These are phyloP conservation scores for Nannobrachium achirus DNA, from an alignment of 2,113 vertebrate genomes.

Conservation along the genomic window DNA sequence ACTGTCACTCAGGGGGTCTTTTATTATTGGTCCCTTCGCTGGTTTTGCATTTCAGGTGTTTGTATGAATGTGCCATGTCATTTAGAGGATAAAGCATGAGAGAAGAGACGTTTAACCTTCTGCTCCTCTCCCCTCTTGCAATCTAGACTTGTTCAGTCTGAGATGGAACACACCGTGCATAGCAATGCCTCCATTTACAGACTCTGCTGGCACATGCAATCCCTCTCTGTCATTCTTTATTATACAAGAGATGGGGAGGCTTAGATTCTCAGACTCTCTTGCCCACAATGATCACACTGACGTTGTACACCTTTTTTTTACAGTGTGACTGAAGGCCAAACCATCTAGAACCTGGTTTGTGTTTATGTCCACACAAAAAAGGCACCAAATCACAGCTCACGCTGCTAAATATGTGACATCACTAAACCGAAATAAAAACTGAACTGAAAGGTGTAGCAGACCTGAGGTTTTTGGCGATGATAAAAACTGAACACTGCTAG, in stretches of 20 bases:
- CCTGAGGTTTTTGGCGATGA: too few species aligned
- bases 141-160: conserved; percentile 71
- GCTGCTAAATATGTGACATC: too few species aligned
- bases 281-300: conserved; percentile 25
- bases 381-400: too few species aligned
- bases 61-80: conserved; percentile 67
- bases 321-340: too few species aligned
- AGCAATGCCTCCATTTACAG: conserved; percentile 68
- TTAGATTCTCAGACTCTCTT: conserved; percentile 64
- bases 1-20: conserved; percentile 18
- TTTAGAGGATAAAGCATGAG: conserved; percentile 68
- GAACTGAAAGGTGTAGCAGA: too few species aligned
- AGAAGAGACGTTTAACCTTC: conserved; percentile 68
- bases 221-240: conserved; percentile 78
- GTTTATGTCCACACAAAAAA: too few species aligned
- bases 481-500: too few species aligned
- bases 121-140: conserved; percentile 64
- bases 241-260: conserved; percentile 75
- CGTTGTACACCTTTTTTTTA: too few species aligned
- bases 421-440: too few species aligned
- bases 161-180: conserved; percentile 70
- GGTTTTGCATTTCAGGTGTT: conserved; percentile 63
- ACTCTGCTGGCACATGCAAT: conserved; percentile 72
- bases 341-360: too few species aligned
- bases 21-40: conserved; percentile 29